phyloP scores from a whole-genome alignment of 2,888 invertebrate genomes.

The Pediacus dermestoides region DNA sequence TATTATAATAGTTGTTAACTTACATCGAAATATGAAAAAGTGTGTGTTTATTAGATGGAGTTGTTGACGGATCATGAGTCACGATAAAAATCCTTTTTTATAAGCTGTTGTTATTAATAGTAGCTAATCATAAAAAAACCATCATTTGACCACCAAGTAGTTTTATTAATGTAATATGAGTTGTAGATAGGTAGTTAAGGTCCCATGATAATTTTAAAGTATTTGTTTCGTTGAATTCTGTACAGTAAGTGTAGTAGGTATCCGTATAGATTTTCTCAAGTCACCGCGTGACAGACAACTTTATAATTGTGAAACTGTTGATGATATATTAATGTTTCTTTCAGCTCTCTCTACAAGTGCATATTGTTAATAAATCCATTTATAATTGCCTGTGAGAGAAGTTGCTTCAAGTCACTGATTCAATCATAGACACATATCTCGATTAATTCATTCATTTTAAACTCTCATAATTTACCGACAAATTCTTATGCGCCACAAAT shows the following conservation, averaged over 20 bases:
- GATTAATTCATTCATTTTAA: conserved; percentile 18
- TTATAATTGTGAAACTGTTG: conserved; percentile 39
- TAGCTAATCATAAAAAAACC: conserved; percentile 14
- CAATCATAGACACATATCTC: conserved; percentile 25
- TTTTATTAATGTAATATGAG: conserved; percentile 31
- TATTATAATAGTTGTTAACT: no score
- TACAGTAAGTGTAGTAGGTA: conserved; percentile 32
- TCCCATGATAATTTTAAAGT: conserved; percentile 32
- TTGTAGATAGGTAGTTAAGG: conserved; percentile 27
- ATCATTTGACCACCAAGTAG: conserved; percentile 16
- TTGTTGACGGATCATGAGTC: conserved; percentile 29
- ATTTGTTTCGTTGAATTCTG: conserved; percentile 36
- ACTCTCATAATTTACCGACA: conserved; percentile 10
- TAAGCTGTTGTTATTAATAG: conserved; percentile 19
- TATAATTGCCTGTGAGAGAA: conserved; percentile 38
- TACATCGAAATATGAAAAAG: no score
- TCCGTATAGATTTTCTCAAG: conserved; percentile 33
- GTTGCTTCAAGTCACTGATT: conserved; percentile 27
- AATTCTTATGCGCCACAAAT: no score
- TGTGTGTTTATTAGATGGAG: no score
- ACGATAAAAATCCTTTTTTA: conserved; percentile 24
- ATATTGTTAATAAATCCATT: conserved; percentile 39
- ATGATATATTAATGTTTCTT: conserved; percentile 39
- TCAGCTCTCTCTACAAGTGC: conserved; percentile 35
- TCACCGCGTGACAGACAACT: conserved; percentile 37